phyloP scores from a whole-genome alignment of 2,797 vertebrate genomes.

The Octomys mimax region DNA sequence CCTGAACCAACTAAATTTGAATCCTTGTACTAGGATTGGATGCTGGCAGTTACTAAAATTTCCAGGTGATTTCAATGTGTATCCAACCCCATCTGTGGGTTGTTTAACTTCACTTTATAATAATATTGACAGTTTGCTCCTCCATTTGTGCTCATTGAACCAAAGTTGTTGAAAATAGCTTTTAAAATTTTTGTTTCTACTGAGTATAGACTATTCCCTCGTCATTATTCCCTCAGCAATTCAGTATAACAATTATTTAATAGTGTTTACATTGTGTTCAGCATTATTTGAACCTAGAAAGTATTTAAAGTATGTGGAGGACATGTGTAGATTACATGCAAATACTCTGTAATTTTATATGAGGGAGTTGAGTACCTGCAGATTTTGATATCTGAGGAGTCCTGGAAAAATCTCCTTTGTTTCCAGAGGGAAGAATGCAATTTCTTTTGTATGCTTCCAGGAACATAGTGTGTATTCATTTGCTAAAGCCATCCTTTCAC shows the following conservation, averaged over 20 bases:
- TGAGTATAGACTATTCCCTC: neutral
- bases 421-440: neutral
- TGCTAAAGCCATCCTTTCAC: conserved; percentile 1
- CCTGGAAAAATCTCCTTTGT: neutral
- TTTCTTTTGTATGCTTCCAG: neutral
- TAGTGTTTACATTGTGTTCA: neutral
- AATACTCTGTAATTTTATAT: neutral
- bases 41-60: neutral
- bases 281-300: neutral
- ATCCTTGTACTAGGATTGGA: neutral
- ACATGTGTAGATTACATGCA: neutral
- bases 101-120: neutral
- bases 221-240: neutral
- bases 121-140: neutral
- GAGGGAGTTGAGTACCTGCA: neutral
- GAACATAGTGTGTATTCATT: neutral
- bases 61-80: neutral
- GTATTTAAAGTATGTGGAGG: neutral
- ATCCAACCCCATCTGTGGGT: neutral
- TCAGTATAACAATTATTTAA: neutral
- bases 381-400: neutral
- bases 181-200: neutral
- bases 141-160: neutral
- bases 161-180: neutral
- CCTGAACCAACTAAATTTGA: conserved; percentile 2